Evolutionary conservation across 2,797 vertebrate species (phyloP), one percentile per base, ranked within the genome.

Genomic region (Mus minutoides): DNA sequence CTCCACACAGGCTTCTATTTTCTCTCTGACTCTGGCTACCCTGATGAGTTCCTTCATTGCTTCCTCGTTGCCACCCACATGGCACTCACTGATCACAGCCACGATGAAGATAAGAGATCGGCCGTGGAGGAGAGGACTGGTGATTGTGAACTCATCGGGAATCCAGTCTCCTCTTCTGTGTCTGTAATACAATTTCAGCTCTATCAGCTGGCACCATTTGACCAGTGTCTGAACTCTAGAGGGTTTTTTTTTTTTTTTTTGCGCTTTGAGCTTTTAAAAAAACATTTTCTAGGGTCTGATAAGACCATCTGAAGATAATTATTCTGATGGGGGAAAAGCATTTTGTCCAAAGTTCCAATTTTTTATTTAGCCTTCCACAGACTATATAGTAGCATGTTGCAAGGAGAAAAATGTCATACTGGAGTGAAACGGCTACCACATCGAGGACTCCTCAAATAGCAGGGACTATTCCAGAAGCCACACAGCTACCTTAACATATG

Each of bases 81-180:
- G 85, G 76, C 95, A 95, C 52, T 92, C 26, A 84, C 60, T 76
- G 90, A 88, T 54, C 62, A 88, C 78, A 94, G 73, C 40, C 26
- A 3, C 22, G 78, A 87, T 54, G 82, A 73, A 83, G 92, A 92
- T 46, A 62, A 22, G 37, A 67, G 92, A 49, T 11, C 22, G 31
- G 49, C 62, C 49, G 31, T 49, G 34, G 40, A 80, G 73, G 34
- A 40, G 94, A 92, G 22, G 60, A 19, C 26, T 22, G 71, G 56
- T 82, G 37, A 88, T 10, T 96, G 49, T 85, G 78, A 90, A 71
- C 6, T 8, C 2, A 0, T 64, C 9, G 14, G 6, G 11, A 84
- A 87, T 8, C 78, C 71, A 14, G 84, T 94, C 86, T 93, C 88
- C 34, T 92, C 67, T 93, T 58, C 85, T 69, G 9, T 14, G 14